Conservation (phyloP, 2,888 invertebrate genomes). For the Resseliella maxima region DNA sequence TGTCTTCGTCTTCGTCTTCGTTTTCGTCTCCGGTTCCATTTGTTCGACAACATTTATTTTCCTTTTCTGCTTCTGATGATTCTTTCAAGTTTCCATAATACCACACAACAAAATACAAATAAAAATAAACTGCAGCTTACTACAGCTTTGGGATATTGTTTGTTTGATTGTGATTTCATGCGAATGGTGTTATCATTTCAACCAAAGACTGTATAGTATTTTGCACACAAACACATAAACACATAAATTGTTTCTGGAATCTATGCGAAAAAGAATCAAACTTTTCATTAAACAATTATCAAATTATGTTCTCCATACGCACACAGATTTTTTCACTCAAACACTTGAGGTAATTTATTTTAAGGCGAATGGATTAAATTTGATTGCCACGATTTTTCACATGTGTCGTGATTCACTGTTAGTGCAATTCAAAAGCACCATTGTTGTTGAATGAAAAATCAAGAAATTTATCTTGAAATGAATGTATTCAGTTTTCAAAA, state of each 20-base stretch:
- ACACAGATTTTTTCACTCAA: too few species aligned
- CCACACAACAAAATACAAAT: background rate
- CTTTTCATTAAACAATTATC: background rate
- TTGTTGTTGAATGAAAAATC: background rate
- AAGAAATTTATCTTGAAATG: background rate
- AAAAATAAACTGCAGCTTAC: slow-evolving; percentile 1
- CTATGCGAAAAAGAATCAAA: background rate
- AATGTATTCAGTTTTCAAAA: background rate
- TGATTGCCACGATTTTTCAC: background rate
- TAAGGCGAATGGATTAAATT: slow-evolving; percentile 33
- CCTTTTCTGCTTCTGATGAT: background rate
- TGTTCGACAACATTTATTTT: too few species aligned
- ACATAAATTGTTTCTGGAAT: background rate
- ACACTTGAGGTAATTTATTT: too few species aligned
- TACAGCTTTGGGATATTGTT: background rate
- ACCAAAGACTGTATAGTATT: background rate
- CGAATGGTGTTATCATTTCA: background rate
- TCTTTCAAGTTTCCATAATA: background rate
- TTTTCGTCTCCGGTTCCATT: background rate
- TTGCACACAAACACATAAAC: background rate
- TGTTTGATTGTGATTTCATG: background rate
- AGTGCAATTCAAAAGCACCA: background rate
- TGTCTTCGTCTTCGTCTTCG: background rate
- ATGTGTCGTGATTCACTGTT: background rate
- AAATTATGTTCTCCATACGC: too few species aligned